A percentile compares a stretch with the other conserved stretches of the same genome.
These are phyloP conservation scores for Engraulis encrasicolus DNA, from an alignment of 2,113 vertebrate genomes.

Conservation along the genomic window DNA sequence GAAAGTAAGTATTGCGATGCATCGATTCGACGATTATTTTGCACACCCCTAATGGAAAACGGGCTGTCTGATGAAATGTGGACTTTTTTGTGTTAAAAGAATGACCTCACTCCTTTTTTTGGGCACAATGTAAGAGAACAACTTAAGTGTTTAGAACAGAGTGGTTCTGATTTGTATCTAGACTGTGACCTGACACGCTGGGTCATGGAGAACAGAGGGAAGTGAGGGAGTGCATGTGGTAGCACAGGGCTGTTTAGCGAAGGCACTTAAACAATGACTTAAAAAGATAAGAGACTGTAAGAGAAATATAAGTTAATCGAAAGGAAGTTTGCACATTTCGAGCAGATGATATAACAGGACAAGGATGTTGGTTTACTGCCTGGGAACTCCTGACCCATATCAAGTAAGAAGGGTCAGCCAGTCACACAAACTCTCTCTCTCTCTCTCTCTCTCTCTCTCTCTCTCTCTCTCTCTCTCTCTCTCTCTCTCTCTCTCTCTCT, in stretches of 20 bases:
- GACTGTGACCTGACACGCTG: neutral
- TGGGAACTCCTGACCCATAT: conserved; percentile 3
- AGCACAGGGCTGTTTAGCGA: neutral
- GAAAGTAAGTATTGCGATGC: too few relatives aligned
- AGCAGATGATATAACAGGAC: conserved; percentile 49
- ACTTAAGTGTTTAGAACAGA: neutral
- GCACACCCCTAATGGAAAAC: neutral
- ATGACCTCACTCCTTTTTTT: neutral
- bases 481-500: too few relatives aligned
- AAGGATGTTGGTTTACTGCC: conserved; percentile 22
- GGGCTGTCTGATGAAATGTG: neutral
- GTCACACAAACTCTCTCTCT: neutral
- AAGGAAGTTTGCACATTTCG: conserved; percentile 50
- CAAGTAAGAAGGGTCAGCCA: neutral
- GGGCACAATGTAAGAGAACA: neutral
- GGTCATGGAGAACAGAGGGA: neutral
- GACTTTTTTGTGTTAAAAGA: neutral
- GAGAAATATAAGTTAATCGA: conserved; percentile 60
- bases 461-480: too few relatives aligned
- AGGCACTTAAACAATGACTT: conserved; percentile 49
- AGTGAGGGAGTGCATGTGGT: neutral
- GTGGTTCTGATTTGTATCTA: neutral
- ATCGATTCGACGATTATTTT: too few relatives aligned
- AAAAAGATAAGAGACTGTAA: conserved; percentile 59
- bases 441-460: neutral